A percentile compares a stretch with the other conserved stretches of the same genome.
Conservation (phyloP, 2,113 vertebrate species). For the Gavia stellata region DNA sequence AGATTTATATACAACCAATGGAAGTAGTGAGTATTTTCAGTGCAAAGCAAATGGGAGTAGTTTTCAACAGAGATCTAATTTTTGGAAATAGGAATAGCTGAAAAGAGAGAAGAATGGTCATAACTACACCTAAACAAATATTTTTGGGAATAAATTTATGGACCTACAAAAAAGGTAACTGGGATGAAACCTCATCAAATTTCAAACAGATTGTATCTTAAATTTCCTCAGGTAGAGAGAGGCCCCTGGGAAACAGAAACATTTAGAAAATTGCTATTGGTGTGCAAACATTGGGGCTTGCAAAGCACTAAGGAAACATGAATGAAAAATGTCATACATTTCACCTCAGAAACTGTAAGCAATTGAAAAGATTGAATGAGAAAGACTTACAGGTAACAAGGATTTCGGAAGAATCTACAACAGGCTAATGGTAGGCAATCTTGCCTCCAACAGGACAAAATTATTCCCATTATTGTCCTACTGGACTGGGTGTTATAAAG, state of each 20-base stretch:
- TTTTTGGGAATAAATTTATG: background rate
- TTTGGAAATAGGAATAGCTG: background rate
- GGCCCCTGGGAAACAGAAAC: background rate
- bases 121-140: background rate
- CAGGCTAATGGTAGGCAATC: background rate
- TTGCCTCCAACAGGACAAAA: background rate
- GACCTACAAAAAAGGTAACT: background rate
- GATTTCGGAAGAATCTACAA: background rate
- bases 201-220: background rate
- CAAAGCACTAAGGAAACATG: background rate
- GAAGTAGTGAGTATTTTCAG: background rate
- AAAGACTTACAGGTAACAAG: background rate
- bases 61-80: background rate
- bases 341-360: background rate
- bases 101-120: background rate
- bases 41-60: background rate
- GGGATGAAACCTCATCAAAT: background rate
- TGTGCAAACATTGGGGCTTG: background rate
- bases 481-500: background rate
- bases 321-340: background rate
- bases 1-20: background rate
- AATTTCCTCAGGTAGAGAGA: background rate
- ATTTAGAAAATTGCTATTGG: background rate
- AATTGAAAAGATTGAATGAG: background rate
- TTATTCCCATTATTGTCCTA: background rate